These are phyloP conservation scores for Aptenodytes patagonicus DNA, from an alignment of 2,113 vertebrate species.

Conservation along the genomic window DNA sequence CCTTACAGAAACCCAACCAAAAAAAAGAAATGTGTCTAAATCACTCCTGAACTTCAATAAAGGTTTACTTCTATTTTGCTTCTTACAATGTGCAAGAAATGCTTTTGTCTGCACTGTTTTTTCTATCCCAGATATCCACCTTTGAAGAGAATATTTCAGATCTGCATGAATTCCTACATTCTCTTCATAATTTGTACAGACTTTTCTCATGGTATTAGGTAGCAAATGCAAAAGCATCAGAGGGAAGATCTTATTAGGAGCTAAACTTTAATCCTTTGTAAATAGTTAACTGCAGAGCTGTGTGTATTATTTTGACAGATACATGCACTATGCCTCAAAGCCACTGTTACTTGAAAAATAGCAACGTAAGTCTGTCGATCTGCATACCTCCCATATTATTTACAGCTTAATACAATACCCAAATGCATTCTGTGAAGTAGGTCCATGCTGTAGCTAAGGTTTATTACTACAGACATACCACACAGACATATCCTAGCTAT, in stretches of 20 bases:
- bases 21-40: neutral
- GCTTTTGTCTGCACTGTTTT: neutral
- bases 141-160: slow-evolving; percentile 3
- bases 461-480: neutral
- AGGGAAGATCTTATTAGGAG: slow-evolving; percentile 43
- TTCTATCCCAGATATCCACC: neutral
- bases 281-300: slow-evolving; percentile 35
- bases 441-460: neutral
- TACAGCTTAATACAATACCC: slow-evolving; percentile 24
- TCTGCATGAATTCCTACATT: slow-evolving; percentile 9
- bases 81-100: neutral
- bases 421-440: slow-evolving; percentile 2
- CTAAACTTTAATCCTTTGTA: slow-evolving; percentile 52
- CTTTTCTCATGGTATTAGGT: neutral
- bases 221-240: slow-evolving; percentile 19
- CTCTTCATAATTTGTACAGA: slow-evolving; percentile 4
- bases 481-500: neutral
- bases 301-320: slow-evolving; percentile 29
- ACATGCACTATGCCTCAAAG: slow-evolving; percentile 3
- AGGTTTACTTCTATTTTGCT: neutral
- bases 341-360: slow-evolving; percentile 12
- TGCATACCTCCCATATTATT: slow-evolving; percentile 11
- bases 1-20: neutral
- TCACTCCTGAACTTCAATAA: neutral
- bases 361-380: slow-evolving; percentile 23